Evolutionary conservation across 1,140 invertebrate species (phyloP).

Genomic region (Bactericera cockerelli): DNA sequence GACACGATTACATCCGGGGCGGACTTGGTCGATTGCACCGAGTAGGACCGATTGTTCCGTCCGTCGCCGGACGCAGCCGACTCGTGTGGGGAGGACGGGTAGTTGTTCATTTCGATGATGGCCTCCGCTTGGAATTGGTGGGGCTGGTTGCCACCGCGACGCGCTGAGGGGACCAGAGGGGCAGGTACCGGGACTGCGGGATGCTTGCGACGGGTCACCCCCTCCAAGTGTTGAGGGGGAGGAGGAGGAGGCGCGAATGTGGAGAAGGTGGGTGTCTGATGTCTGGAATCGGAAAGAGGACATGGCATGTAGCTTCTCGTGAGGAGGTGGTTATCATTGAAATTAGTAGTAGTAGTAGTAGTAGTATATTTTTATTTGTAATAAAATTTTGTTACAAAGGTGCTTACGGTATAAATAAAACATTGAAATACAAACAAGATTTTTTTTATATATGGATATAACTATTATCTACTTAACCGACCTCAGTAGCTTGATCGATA

Average conservation of each 20-base stretch:
- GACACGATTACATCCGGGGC: slow-evolving; percentile 75
- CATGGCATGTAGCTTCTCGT: too few relatives aligned
- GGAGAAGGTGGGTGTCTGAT: neutral
- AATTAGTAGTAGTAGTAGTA: too few relatives aligned
- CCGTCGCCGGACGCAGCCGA: slow-evolving; percentile 12
- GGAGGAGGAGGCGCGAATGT: slow-evolving; percentile 21
- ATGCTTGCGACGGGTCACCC: neutral
- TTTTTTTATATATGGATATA: too few relatives aligned
- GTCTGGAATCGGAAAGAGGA: neutral
- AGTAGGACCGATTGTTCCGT: slow-evolving; percentile 39
- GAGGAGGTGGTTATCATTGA: too few relatives aligned
- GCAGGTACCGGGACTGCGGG: slow-evolving; percentile 6
- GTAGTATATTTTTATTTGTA: too few relatives aligned
- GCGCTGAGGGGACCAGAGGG: slow-evolving; percentile 17
- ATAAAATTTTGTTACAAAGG: too few relatives aligned
- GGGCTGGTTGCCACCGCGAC: slow-evolving; percentile 16
- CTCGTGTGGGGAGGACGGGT: slow-evolving; percentile 3
- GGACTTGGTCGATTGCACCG: slow-evolving; percentile 62
- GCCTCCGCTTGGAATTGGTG: slow-evolving; percentile 41
- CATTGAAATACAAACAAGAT: too few relatives aligned
- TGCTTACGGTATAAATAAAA: too few relatives aligned
- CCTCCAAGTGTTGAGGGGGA: slow-evolving; percentile 15
- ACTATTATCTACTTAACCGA: too few relatives aligned
- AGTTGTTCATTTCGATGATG: slow-evolving; percentile 44
- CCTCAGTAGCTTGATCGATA: too few relatives aligned